Conservation (phyloP, 2,888 invertebrate species). For the Eubasilissa splendida region DNA sequence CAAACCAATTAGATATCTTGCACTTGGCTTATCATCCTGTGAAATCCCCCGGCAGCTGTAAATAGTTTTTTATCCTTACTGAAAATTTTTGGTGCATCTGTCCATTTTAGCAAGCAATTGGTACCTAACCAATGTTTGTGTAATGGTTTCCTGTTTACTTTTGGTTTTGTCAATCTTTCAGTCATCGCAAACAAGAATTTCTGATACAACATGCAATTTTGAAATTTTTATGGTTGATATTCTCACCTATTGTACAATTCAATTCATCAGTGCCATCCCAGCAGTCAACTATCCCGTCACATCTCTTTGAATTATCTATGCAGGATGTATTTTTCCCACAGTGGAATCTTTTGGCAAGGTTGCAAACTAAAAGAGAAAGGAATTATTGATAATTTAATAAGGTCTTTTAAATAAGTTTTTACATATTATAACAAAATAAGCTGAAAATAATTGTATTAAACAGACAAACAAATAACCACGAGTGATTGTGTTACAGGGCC, state of each 20-base stretch:
- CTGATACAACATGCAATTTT: no score
- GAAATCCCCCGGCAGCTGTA: no score
- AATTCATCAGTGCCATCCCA: conserved; percentile 85
- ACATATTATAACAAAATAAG: background rate
- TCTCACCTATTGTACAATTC: conserved; percentile 77
- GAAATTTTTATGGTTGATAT: background rate
- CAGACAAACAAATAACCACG: background rate
- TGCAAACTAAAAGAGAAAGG: conserved; percentile 72
- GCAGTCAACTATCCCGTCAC: conserved; percentile 83
- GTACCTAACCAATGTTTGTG: no score
- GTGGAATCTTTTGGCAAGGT: conserved; percentile 78
- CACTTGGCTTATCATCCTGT: no score
- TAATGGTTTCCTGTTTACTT: no score
- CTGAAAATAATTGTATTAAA: no score
- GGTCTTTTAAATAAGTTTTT: background rate
- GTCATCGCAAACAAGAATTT: no score
- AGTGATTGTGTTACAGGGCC: background rate
- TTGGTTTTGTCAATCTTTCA: no score
- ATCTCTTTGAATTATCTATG: conserved; percentile 77
- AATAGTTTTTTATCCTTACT: no score
- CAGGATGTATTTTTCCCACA: conserved; percentile 84
- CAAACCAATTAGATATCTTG: no score
- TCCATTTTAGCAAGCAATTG: no score
- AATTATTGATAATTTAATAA: background rate
- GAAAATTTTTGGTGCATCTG: no score